phyloP scores from a whole-genome alignment of 2,113 vertebrate species.

The Alethe castanea region DNA sequence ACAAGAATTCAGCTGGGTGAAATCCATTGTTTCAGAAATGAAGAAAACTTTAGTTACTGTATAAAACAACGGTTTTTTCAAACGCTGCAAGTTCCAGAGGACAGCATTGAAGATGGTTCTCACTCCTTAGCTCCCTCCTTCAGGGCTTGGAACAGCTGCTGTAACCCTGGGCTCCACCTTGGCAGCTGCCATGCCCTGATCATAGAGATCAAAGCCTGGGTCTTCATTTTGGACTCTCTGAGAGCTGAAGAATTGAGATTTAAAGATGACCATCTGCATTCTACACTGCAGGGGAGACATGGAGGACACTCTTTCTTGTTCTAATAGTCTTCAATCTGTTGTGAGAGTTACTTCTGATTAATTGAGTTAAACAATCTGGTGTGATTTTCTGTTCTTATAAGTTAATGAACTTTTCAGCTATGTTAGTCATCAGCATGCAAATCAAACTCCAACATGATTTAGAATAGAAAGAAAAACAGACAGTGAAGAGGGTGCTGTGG shows the following conservation, averaged over 20 bases:
- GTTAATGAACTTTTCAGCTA: not conserved
- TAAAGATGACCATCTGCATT: not conserved
- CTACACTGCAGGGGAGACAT: not conserved
- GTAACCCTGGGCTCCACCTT: not conserved
- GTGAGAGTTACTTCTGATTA: constrained; percentile 18
- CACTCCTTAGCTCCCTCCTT: not conserved
- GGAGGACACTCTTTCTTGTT: constrained; percentile 16
- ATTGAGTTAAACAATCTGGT: constrained; percentile 49
- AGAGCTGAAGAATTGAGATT: not conserved
- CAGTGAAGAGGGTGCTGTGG: not conserved
- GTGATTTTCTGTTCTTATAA: not conserved
- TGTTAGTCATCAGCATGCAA: not conserved
- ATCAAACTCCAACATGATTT: not conserved
- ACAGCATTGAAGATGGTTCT: not conserved
- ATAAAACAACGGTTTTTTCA: not conserved
- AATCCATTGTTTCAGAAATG: not conserved
- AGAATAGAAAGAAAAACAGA: not conserved
- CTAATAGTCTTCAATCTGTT: constrained; percentile 27
- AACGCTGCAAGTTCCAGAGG: not conserved
- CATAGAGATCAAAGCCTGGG: accelerated
- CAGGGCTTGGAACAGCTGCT: not conserved
- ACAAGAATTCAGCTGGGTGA: not conserved
- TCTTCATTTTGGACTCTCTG: not conserved
- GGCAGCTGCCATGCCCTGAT: not conserved
- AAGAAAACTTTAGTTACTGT: not conserved